Evolutionary conservation across 2,888 invertebrate species (phyloP).

Genomic region (Liopterus haemorrhoidalis): DNA sequence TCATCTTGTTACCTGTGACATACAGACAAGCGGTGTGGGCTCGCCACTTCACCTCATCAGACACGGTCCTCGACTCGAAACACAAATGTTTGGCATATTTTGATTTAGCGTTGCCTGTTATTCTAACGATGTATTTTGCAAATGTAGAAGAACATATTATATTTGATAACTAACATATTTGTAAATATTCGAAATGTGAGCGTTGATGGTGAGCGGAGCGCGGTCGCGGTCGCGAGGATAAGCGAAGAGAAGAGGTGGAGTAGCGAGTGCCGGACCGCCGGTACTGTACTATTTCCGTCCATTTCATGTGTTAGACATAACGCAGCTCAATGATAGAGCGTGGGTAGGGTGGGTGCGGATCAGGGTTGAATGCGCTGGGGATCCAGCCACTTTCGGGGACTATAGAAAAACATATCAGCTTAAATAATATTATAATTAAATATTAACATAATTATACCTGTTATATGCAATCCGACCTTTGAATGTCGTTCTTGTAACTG

Average conservation of each 20-base stretch:
- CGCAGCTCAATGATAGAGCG: conserved; percentile 44
- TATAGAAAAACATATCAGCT: conserved; percentile 67
- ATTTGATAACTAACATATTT: too few species aligned
- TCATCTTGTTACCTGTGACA: too few species aligned
- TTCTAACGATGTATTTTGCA: too few species aligned
- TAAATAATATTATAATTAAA: conserved; percentile 52
- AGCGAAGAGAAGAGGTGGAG: conserved; percentile 2
- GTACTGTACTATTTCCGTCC: conserved; percentile 48
- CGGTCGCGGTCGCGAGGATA: too few species aligned
- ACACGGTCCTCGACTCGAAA: too few species aligned
- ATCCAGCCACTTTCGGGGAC: conserved; percentile 54
- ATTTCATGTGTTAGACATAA: conserved; percentile 42
- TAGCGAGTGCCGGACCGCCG: conserved; percentile 34
- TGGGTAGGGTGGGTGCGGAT: conserved; percentile 47
- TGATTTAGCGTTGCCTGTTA: too few species aligned
- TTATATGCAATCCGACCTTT: conserved; percentile 49
- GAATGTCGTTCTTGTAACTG: conserved; percentile 47
- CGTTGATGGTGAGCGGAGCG: too few species aligned
- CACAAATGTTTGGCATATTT: too few species aligned
- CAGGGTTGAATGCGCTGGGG: conserved; percentile 42
- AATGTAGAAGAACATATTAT: too few species aligned
- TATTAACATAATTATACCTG: conserved; percentile 51
- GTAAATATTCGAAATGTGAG: too few species aligned
- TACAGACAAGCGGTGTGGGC: too few species aligned
- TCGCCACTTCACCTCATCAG: too few species aligned